Evolutionary conservation across 2,888 invertebrate species (phyloP).

Genomic region (Noctua pronuba): DNA sequence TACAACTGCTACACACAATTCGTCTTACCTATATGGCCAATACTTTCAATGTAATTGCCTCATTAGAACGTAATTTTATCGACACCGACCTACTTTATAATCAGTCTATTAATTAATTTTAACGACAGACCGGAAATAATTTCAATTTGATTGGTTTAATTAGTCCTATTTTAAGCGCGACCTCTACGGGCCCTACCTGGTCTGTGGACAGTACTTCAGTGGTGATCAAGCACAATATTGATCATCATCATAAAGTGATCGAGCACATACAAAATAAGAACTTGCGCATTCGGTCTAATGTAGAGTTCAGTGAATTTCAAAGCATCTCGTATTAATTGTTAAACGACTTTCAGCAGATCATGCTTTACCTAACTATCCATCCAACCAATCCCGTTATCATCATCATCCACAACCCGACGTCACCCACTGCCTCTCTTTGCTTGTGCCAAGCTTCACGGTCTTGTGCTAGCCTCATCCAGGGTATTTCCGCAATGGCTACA

Average conservation of each 20-base stretch:
- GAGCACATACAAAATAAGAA: not conserved
- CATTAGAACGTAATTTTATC: conserved; percentile 13
- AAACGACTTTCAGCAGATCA: not conserved
- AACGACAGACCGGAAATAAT: not conserved
- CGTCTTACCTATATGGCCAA: conserved; percentile 25
- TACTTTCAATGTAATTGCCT: not conserved
- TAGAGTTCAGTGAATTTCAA: not conserved
- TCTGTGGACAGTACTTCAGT: not conserved
- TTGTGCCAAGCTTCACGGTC: no score
- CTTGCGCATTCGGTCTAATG: not conserved
- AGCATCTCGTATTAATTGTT: no score
- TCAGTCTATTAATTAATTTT: not conserved
- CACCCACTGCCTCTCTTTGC: no score
- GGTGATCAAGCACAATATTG: not conserved
- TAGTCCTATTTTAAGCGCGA: not conserved
- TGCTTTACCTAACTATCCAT: not conserved
- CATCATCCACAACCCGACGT: no score
- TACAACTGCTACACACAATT: conserved; percentile 23
- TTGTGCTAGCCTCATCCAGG: no score
- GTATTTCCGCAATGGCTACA: no score
- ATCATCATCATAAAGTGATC: not conserved
- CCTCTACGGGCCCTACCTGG: not conserved
- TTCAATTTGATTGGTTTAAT: not conserved
- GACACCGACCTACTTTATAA: not conserved
- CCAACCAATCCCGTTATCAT: no score